Evolutionary conservation across 2,888 invertebrate genomes (phyloP), one percentile per base, ranked within the genome.

Genomic region (Chymomyza procnemis): DNA sequence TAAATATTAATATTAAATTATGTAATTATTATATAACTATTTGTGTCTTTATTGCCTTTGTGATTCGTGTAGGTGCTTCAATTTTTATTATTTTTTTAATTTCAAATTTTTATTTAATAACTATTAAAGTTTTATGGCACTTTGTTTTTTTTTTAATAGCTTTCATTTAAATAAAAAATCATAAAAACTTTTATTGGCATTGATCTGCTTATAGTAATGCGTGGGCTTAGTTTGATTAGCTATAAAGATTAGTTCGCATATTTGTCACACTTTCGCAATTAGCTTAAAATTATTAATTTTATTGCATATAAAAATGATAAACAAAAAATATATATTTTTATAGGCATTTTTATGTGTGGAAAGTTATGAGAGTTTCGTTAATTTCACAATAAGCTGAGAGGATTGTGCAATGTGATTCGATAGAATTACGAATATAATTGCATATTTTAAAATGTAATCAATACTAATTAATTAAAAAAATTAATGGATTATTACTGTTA

Each of bases 1-100:
- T 69, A 75, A 78, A 78, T 78, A 78, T 78, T 73, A 71, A 65
- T 71, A 59, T 72, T 75, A 72, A 71, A 78, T 78, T 71, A 70
- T 63, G 67, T 66, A 69, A 70, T 60, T 61, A 16, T 59, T n/a
- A 21, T 41, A 48, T 47, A 21, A n/a, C 26, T 21, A 59, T 41
- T 41, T 41, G 34, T 41, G 9, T 9, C 12, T 41, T 55, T 55
- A 54, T 21, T 54, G 22, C 19, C 5, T 55, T 55, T 26, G 21
- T 22, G 19, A n/a, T 55, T 26, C 26, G 21, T 22, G 58, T 12
- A 46, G 16, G 52, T 50, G 60, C 21, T 60, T 60, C 48, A 60
- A 56, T 61, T 61, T 60, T 54, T 54, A 54, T 59, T 64, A 47
- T 52, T 56, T 16, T 26, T 14, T 56, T n/a, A 70, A n/a, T 74